Conservation (phyloP, 2,113 vertebrate species). For the Budorcas taxicolor region DNA sequence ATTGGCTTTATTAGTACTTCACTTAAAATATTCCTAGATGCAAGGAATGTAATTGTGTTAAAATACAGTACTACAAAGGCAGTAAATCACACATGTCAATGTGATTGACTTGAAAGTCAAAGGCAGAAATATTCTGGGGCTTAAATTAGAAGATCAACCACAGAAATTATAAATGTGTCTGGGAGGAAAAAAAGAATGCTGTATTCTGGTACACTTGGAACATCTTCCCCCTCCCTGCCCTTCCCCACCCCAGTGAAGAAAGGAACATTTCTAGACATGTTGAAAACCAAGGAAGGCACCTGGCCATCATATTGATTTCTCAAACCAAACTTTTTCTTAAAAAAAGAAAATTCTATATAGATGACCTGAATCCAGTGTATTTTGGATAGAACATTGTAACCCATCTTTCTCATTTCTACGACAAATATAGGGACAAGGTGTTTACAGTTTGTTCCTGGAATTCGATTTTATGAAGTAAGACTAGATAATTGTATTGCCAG, state of each 20-base stretch:
- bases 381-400: not conserved
- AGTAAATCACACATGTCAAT: not conserved
- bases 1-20: not conserved
- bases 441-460: not conserved
- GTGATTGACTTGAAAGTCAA: not conserved
- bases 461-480: not conserved
- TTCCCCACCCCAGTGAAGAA: not conserved
- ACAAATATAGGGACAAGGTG: not conserved
- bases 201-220: not conserved
- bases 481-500: not conserved
- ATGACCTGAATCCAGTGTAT: not conserved
- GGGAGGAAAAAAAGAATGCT: not conserved
- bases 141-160: constrained; percentile 8
- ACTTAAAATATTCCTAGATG: constrained; percentile 25
- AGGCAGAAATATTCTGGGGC: constrained; percentile 10
- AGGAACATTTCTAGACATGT: not conserved
- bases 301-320: not conserved
- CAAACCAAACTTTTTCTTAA: not conserved
- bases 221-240: not conserved
- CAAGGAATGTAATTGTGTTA: not conserved
- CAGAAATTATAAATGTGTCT: constrained; percentile 12
- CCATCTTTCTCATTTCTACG: not conserved
- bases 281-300: not conserved
- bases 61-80: not conserved
- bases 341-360: not conserved